These are phyloP conservation scores for Nemotelus nigrinus DNA, from an alignment of 2,888 invertebrate genomes.

Conservation along the genomic window DNA sequence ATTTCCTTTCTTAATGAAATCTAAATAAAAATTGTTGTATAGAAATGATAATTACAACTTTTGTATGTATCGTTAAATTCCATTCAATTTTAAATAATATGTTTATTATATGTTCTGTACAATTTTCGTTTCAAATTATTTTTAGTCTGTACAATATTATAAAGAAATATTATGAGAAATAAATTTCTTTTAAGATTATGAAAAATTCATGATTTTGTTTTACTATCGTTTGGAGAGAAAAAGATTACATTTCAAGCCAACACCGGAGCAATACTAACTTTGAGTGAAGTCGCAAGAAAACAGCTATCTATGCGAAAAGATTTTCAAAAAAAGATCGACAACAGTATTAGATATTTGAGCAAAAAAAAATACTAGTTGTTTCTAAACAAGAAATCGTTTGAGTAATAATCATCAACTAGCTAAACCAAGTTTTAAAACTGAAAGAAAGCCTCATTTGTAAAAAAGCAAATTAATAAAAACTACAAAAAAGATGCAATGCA, in stretches of 20 bases:
- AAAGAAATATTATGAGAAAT: conserved; percentile 16
- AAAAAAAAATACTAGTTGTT: conserved; percentile 16
- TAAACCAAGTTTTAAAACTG: no score
- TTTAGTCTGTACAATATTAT: neutral
- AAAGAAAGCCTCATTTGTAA: conserved; percentile 6
- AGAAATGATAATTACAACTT: conserved; percentile 24
- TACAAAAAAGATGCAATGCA: neutral
- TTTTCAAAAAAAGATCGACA: neutral
- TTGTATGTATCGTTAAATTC: conserved; percentile 29
- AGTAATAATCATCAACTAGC: no score
- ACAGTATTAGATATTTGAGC: conserved; percentile 28
- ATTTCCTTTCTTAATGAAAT: neutral
- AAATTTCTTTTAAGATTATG: neutral
- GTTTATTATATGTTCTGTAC: conserved; percentile 2
- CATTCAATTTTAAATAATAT: conserved; percentile 21
- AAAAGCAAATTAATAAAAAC: neutral
- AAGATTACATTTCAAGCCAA: neutral
- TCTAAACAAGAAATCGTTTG: neutral
- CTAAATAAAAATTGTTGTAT: neutral
- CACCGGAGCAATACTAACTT: neutral
- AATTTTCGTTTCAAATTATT: conserved; percentile 5
- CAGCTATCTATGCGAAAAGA: no score
- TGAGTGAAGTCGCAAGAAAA: no score
- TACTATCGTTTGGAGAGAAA: neutral
- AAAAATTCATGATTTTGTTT: neutral